Percentiles rank a stretch among this genome's conserved stretches.
phyloP scores from a whole-genome alignment of 2,113 vertebrate species.

The Carassius carassius region DNA sequence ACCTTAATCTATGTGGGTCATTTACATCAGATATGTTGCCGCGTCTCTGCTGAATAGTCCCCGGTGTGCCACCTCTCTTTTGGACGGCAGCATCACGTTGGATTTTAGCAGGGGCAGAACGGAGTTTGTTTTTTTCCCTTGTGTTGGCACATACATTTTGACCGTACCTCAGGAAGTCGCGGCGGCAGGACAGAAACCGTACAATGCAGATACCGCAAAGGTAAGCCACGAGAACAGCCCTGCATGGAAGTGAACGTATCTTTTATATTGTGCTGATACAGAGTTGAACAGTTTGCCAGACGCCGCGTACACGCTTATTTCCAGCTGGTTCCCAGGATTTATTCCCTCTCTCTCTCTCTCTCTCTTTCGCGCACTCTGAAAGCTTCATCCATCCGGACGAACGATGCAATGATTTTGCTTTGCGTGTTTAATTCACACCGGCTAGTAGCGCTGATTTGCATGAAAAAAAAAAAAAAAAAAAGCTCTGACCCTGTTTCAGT shows the following conservation, averaged over 20 bases:
- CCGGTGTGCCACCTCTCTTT: conserved; percentile 65
- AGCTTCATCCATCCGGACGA: conserved; percentile 35
- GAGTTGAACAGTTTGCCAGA: conserved; percentile 25
- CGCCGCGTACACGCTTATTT: conserved; percentile 9
- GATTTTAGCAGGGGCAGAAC: conserved; percentile 53
- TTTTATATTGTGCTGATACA: not conserved
- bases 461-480: not conserved
- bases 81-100: conserved; percentile 68
- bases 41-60: conserved; percentile 50
- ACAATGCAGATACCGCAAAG: conserved; percentile 54
- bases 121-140: conserved; percentile 54
- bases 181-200: conserved; percentile 43
- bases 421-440: conserved; percentile 41
- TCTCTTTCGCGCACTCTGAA: conserved; percentile 22
- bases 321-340: not conserved
- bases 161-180: conserved; percentile 51
- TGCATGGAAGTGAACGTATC: not conserved
- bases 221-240: conserved; percentile 45
- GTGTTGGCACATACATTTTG: conserved; percentile 53
- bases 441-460: conserved; percentile 13
- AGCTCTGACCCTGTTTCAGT: conserved; percentile 25
- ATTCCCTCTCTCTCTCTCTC: not conserved
- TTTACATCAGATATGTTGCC: conserved; percentile 57
- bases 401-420: conserved; percentile 51
- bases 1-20: conserved; percentile 67